Evolutionary conservation across 2,113 vertebrate species (phyloP).

Genomic region (Planiliza haematocheilus): DNA sequence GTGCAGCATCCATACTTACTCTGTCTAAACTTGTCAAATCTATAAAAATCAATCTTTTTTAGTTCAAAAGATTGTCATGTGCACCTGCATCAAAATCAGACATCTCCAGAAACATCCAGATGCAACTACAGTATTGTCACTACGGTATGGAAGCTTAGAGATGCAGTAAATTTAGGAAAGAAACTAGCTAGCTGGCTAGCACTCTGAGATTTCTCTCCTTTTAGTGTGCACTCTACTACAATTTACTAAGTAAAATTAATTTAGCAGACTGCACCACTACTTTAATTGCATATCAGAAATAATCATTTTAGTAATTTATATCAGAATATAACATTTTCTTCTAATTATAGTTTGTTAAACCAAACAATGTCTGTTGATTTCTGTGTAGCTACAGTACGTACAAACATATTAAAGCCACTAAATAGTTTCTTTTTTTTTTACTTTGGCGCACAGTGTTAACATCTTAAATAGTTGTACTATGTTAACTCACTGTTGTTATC

Average conservation of each 20-base stretch:
- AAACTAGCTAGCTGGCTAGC: conserved; percentile 66
- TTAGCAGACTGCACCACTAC: conserved; percentile 12
- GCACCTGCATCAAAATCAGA: too few relatives aligned
- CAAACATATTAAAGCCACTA: neutral
- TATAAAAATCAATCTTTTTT: too few relatives aligned
- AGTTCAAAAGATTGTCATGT: too few relatives aligned
- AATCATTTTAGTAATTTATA: conserved; percentile 23
- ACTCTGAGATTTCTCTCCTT: conserved; percentile 5
- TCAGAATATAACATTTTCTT: conserved; percentile 6
- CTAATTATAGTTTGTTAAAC: neutral
- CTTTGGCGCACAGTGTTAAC: too few relatives aligned
- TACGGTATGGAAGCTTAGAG: neutral
- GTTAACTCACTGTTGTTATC: too few relatives aligned
- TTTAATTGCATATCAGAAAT: neutral
- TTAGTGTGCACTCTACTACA: neutral
- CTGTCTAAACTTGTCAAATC: too few relatives aligned
- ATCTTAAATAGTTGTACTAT: too few relatives aligned
- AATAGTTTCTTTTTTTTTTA: neutral
- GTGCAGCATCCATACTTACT: too few relatives aligned
- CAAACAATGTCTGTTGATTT: neutral
- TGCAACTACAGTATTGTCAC: neutral
- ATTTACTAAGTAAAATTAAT: conserved; percentile 18
- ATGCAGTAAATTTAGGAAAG: neutral
- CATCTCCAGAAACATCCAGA: too few relatives aligned
- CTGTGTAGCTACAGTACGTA: too few relatives aligned